These are phyloP conservation scores for Syngnathus acus DNA, from an alignment of 2,797 vertebrate genomes.

Conservation along the genomic window DNA sequence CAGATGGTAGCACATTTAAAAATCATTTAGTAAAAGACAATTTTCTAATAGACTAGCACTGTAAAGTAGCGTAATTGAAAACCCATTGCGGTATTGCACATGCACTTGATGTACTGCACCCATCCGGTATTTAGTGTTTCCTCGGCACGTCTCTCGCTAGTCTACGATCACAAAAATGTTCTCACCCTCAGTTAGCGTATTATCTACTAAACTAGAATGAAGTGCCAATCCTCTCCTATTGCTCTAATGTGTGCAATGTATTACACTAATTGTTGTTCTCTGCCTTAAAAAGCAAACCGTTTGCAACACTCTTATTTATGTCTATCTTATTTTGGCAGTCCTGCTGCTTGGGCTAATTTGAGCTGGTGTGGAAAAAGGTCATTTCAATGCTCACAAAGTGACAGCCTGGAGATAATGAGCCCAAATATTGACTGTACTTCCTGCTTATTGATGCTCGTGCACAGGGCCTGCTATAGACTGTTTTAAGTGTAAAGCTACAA, in stretches of 20 bases:
- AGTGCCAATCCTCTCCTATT: background rate
- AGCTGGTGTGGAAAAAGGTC: slow-evolving; percentile 25
- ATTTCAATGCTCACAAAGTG: slow-evolving; percentile 13
- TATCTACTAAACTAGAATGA: slow-evolving; percentile 29
- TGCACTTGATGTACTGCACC: slow-evolving; percentile 13
- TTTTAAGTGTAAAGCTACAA: slow-evolving; percentile 35
- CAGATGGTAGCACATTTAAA: slow-evolving; percentile 9
- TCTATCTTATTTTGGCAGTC: slow-evolving; percentile 24
- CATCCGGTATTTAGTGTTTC: slow-evolving; percentile 12
- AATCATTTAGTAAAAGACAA: slow-evolving; percentile 24
- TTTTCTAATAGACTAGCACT: slow-evolving; percentile 32
- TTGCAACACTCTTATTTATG: slow-evolving; percentile 22
- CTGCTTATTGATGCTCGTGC: slow-evolving; percentile 39
- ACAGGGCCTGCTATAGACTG: slow-evolving; percentile 24
- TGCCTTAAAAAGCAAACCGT: slow-evolving; percentile 10
- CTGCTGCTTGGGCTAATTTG: slow-evolving; percentile 49
- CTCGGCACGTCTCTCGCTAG: slow-evolving; percentile 3
- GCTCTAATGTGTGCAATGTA: slow-evolving; percentile 30
- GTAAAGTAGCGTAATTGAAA: slow-evolving; percentile 27
- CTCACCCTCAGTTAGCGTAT: slow-evolving; percentile 13
- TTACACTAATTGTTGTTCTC: slow-evolving; percentile 18
- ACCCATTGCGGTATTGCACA: slow-evolving; percentile 54
- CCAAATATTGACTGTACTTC: slow-evolving; percentile 51
- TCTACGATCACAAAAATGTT: slow-evolving; percentile 30
- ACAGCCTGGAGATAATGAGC: slow-evolving; percentile 7